Conservation (phyloP, 2,797 vertebrate species). For the Coregonus ussuriensis region DNA sequence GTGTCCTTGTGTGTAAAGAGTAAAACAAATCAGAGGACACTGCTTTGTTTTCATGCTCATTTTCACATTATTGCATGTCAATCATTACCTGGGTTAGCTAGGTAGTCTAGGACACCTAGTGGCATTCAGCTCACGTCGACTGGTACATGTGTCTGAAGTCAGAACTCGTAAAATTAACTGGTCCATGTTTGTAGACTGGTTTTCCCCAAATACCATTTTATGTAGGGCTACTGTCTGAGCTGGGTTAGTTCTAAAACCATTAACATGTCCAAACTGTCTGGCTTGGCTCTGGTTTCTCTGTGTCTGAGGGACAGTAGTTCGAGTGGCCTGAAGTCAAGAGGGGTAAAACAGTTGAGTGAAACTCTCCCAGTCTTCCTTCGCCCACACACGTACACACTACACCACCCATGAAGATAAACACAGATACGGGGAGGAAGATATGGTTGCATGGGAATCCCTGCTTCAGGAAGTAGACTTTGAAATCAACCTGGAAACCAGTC, state of each 20-base stretch:
- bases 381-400: constrained; percentile 2
- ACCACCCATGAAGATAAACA: background rate
- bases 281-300: background rate
- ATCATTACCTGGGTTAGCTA: background rate
- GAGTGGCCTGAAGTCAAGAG: constrained; percentile 24
- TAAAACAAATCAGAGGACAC: constrained; percentile 13
- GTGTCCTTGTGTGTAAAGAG: background rate
- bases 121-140: background rate
- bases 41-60: constrained; percentile 18
- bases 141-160: constrained; percentile 3
- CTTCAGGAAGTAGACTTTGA: constrained; percentile 14
- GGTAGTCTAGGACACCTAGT: background rate
- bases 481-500: constrained; percentile 18
- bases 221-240: too few relatives aligned
- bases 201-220: background rate
- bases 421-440: background rate
- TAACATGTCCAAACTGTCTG: background rate
- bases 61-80: constrained; percentile 23
- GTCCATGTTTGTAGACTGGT: background rate
- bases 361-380: constrained; percentile 10
- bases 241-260: too few relatives aligned
- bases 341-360: constrained; percentile 13
- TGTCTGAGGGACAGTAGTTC: constrained; percentile 2
- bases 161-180: background rate
- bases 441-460: constrained; percentile 5